These are phyloP conservation scores for Neoitamus cyanurus DNA, from an alignment of 2,888 invertebrate species.

Conservation along the genomic window DNA sequence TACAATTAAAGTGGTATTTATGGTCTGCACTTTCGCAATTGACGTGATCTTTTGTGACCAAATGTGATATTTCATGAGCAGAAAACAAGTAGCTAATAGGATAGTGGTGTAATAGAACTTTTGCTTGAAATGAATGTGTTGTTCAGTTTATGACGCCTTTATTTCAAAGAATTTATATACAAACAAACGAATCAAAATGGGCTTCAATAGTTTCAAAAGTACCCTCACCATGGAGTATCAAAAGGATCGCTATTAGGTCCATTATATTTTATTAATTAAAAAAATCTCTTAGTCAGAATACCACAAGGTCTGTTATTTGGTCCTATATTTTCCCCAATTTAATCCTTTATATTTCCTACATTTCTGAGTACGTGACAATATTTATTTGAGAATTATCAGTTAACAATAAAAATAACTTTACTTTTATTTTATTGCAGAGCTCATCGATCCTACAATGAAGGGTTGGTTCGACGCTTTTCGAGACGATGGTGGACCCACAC, in stretches of 20 bases:
- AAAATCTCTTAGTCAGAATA: too few species aligned
- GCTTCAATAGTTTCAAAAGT: too few species aligned
- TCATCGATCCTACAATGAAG: slow-evolving; percentile 74
- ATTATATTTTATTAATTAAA: background rate
- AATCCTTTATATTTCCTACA: background rate
- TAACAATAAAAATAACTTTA: background rate
- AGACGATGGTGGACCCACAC: slow-evolving; percentile 94
- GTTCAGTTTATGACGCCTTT: background rate
- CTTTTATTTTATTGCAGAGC: slow-evolving; percentile 23
- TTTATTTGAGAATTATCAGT: too few species aligned
- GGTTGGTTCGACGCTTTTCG: slow-evolving; percentile 99
- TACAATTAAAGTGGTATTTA: background rate
- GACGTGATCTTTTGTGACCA: background rate
- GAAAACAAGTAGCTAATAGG: background rate
- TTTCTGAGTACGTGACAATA: background rate
- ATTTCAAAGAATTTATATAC: background rate
- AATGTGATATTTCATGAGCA: background rate
- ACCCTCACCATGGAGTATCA: background rate
- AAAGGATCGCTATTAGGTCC: background rate
- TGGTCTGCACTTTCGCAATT: background rate
- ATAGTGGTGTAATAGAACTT: background rate
- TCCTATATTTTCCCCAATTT: too few species aligned
- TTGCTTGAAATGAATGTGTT: background rate
- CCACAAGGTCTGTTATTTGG: too few species aligned
- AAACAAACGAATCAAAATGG: background rate